phyloP scores from a whole-genome alignment of 2,888 invertebrate genomes.

The Plemyria rubiginata region DNA sequence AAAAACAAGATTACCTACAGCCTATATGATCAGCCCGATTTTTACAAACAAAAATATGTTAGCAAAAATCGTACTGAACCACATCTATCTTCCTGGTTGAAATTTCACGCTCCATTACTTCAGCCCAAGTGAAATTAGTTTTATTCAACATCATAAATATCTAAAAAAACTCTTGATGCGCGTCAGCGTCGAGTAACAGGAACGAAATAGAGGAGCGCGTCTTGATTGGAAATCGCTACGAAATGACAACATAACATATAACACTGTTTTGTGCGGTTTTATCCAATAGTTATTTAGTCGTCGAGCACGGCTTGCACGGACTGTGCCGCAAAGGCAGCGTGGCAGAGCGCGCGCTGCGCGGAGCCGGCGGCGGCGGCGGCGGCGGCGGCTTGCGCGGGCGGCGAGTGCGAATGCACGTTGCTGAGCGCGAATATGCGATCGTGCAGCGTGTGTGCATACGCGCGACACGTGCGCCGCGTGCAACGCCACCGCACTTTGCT shows the following conservation, averaged over 20 bases:
- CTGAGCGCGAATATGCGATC: constrained; percentile 80
- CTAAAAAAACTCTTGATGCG: neutral
- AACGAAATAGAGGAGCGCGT: neutral
- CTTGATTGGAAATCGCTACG: neutral
- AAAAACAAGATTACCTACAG: too few relatives aligned
- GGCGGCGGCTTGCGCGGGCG: constrained; percentile 52
- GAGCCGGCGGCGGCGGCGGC: constrained; percentile 40
- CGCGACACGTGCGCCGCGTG: constrained; percentile 80
- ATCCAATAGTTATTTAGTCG: constrained; percentile 41
- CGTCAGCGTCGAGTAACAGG: neutral
- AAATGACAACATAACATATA: neutral
- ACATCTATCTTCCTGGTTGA: too few relatives aligned
- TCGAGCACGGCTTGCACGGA: constrained; percentile 64
- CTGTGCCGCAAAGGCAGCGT: constrained; percentile 43
- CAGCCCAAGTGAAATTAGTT: neutral
- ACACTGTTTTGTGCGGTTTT: neutral
- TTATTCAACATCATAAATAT: neutral
- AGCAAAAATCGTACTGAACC: too few relatives aligned
- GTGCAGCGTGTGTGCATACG: constrained; percentile 80
- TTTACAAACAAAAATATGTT: too few relatives aligned
- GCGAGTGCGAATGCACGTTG: constrained; percentile 79
- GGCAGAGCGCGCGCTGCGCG: constrained; percentile 43
- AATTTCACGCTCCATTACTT: too few relatives aligned
- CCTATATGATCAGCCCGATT: too few relatives aligned
- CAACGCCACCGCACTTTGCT: constrained; percentile 83